These are phyloP conservation scores for Hypomesus transpacificus DNA, from an alignment of 2,113 vertebrate species.

Conservation along the genomic window DNA sequence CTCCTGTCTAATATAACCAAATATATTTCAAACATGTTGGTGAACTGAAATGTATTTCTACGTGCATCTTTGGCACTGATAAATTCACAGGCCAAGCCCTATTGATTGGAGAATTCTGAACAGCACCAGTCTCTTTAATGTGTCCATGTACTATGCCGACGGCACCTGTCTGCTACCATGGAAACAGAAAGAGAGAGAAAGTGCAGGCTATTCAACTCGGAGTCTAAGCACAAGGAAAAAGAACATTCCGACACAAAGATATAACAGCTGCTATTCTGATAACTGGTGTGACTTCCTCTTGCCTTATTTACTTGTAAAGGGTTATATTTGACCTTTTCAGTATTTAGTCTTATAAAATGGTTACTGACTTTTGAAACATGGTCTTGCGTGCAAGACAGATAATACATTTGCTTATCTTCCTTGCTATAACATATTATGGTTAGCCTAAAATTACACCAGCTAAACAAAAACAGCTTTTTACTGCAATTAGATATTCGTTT, in stretches of 20 bases:
- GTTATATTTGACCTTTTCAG: too few relatives aligned
- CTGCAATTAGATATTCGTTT: too few relatives aligned
- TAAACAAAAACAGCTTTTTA: too few relatives aligned
- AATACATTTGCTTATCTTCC: too few relatives aligned
- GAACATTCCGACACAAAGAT: slow-evolving; percentile 7
- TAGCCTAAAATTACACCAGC: too few relatives aligned
- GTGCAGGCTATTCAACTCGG: not conserved
- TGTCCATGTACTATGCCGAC: slow-evolving; percentile 17
- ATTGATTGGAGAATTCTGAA: not conserved
- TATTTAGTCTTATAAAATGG: too few relatives aligned
- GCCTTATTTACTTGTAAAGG: slow-evolving; percentile 7
- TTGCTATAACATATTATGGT: too few relatives aligned
- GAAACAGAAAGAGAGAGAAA: slow-evolving; percentile 40
- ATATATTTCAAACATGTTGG: too few relatives aligned
- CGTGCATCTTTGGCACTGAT: not conserved
- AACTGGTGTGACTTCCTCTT: slow-evolving; percentile 38
- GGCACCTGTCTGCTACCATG: slow-evolving; percentile 56
- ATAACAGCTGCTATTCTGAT: slow-evolving; percentile 30
- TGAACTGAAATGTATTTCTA: not conserved
- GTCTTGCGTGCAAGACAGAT: too few relatives aligned
- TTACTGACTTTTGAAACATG: too few relatives aligned
- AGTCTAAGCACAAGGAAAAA: slow-evolving; percentile 13
- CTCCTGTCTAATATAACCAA: too few relatives aligned
- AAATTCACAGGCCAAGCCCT: not conserved
- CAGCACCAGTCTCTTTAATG: slow-evolving; percentile 16